Base-by-base conservation (phyloP, 2,888 invertebrate genomes). In the Germaria angustata region DNA sequence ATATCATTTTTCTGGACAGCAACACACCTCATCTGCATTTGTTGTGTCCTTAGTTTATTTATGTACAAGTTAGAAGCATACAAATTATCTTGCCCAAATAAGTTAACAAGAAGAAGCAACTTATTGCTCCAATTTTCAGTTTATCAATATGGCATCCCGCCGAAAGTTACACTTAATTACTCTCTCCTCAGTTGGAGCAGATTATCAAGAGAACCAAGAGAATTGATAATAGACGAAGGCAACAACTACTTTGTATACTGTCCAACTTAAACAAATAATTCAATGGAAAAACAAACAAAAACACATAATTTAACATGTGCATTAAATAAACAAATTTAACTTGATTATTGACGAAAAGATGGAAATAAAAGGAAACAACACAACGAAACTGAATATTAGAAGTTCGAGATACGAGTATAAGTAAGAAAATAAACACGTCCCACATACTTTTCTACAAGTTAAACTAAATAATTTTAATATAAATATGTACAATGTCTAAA, bases 291-390 rank as follows among this genome's bases (percentile, higher is more conserved):
- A 44, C 20, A 72, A 71, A 28, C n/a, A 51, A 69, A 61, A 65
- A 69, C 46, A 71, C 63, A 51, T 69, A 57, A 63, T 57, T 80
- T 24, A 72, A 68, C 78, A 75, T 79, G 82, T 79, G 78, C 75
- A 73, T 66, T 65, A 65, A 72, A 79, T 55, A 71, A 79, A 75
- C 69, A 57, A 49, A 57, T 59, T 44, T 65, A 9, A 49, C 5
- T 71, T 57, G 36, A 53, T 11, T 24, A 46, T 46, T 71, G 44
- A 53, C 20, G 22, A 46, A 22, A 22, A 46, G 44, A 75, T 20
- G 34, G 2, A 65, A 15, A 22, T 8, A 9, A 55, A 75, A 4
- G 22, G 51, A 39, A 3, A 39, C 49, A 13, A 39, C 4, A n/a
- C n/a, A n/a, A n/a, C n/a, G n/a, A n/a, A n/a, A n/a, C n/a, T n/a